Percentiles rank a stretch among this genome's conserved stretches.
phyloP scores from a whole-genome alignment of 2,113 vertebrate genomes.

The Galemys pyrenaicus region DNA sequence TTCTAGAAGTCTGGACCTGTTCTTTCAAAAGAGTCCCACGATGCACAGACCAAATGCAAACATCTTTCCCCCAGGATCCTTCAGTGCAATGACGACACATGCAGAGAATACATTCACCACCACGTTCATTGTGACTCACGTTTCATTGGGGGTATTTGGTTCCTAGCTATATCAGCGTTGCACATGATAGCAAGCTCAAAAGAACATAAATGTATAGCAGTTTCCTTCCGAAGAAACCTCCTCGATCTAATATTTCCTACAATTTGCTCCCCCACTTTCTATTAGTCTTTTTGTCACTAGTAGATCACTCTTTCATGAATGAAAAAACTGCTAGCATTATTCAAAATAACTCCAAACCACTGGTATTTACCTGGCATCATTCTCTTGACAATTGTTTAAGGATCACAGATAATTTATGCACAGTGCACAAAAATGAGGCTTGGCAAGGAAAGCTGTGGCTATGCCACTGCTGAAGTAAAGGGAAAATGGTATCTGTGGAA shows the following conservation, averaged over 20 bases:
- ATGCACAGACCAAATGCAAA: not conserved
- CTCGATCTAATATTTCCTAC: not conserved
- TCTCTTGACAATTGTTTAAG: not conserved
- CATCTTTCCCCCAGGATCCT: not conserved
- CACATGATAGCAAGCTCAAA: not conserved
- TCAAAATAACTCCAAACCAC: conserved; percentile 4
- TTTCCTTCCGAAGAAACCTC: not conserved
- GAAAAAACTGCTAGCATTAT: not conserved
- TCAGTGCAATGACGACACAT: not conserved
- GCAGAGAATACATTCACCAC: not conserved
- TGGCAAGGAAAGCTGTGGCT: not conserved
- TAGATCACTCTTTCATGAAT: not conserved
- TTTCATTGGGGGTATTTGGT: not conserved
- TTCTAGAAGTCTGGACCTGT: not conserved
- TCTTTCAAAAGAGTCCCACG: not conserved
- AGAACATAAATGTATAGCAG: not conserved
- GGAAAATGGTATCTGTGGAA: not conserved
- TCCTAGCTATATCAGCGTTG: not conserved
- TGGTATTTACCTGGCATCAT: not conserved
- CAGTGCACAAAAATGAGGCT: not conserved
- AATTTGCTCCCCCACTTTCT: not conserved
- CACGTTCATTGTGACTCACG: not conserved
- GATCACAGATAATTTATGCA: not conserved
- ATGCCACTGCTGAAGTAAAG: not conserved
- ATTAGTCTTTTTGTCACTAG: not conserved